Conservation (phyloP, 2,888 invertebrate species). For the Latrodectus hesperus region DNA sequence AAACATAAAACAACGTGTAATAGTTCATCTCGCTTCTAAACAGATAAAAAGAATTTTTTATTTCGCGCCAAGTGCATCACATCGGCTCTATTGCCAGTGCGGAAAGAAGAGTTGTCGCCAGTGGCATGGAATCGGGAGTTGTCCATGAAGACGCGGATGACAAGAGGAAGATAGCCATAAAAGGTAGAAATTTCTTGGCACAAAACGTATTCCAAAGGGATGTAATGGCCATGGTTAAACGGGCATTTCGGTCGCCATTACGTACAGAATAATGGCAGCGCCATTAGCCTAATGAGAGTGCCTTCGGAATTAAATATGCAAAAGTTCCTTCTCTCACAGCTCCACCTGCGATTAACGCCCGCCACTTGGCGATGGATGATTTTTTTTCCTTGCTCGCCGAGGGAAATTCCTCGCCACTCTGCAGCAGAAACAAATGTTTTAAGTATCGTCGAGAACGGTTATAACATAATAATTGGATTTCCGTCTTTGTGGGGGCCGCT, state of each 20-base stretch:
- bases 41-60: too few species aligned
- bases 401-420: slow-evolving; percentile 8
- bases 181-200: slow-evolving; percentile 29
- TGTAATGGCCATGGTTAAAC: slow-evolving; percentile 56
- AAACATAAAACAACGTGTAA: too few species aligned
- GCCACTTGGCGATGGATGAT: slow-evolving; percentile 34
- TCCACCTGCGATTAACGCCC: slow-evolving; percentile 66
- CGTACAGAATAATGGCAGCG: slow-evolving; percentile 55
- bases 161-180: background rate
- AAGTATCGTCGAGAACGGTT: slow-evolving; percentile 18
- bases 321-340: slow-evolving; percentile 44
- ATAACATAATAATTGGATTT: slow-evolving; percentile 55
- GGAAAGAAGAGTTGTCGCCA: too few species aligned
- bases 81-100: too few species aligned
- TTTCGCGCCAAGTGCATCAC: too few species aligned
- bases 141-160: too few species aligned
- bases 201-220: slow-evolving; percentile 30
- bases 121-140: too few species aligned
- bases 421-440: slow-evolving; percentile 52
- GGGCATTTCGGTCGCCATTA: slow-evolving; percentile 63
- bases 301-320: slow-evolving; percentile 64
- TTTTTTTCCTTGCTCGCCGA: background rate
- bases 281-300: slow-evolving; percentile 65
- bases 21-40: too few species aligned
- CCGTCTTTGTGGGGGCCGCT: background rate